Evolutionary conservation across 2,113 vertebrate species (phyloP).

Genomic region (Paramisgurnus dabryanus): DNA sequence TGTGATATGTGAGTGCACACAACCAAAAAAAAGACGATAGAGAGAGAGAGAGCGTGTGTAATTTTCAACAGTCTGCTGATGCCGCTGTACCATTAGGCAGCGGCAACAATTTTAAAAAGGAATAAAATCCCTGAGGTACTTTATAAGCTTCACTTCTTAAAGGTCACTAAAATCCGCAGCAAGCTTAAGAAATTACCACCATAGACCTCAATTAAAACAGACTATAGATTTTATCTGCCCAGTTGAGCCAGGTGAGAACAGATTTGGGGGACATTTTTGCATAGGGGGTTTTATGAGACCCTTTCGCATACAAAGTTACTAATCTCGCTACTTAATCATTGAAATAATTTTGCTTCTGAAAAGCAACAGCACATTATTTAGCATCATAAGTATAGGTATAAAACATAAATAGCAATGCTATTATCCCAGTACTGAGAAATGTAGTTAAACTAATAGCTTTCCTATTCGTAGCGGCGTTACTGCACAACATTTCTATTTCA

Average conservation of each 20-base stretch:
- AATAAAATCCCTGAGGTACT: constrained; percentile 29
- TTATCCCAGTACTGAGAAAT: too few species aligned
- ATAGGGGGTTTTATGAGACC: background rate
- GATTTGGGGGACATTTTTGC: constrained; percentile 29
- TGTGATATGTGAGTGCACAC: constrained; percentile 14
- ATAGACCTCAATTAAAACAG: constrained; percentile 38
- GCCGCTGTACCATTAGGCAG: constrained; percentile 40
- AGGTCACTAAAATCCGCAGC: constrained; percentile 42
- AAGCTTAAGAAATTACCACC: constrained; percentile 18
- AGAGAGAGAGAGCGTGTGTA: background rate
- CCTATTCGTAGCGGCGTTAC: too few species aligned
- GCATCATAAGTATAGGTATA: too few species aligned
- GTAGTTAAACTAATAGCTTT: too few species aligned
- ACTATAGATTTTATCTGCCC: constrained; percentile 39
- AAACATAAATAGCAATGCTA: too few species aligned
- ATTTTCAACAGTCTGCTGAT: constrained; percentile 31
- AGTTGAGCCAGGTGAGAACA: constrained; percentile 22
- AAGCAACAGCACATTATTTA: too few species aligned
- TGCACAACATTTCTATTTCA: too few species aligned
- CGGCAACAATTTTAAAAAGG: constrained; percentile 41
- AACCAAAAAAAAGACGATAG: background rate
- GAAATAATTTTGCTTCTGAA: too few species aligned
- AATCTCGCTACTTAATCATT: too few species aligned
- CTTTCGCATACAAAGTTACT: background rate
- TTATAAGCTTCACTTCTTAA: constrained; percentile 42